Base-by-base conservation (phyloP, 2,113 vertebrate genomes). In the Syrmaticus mikado region DNA sequence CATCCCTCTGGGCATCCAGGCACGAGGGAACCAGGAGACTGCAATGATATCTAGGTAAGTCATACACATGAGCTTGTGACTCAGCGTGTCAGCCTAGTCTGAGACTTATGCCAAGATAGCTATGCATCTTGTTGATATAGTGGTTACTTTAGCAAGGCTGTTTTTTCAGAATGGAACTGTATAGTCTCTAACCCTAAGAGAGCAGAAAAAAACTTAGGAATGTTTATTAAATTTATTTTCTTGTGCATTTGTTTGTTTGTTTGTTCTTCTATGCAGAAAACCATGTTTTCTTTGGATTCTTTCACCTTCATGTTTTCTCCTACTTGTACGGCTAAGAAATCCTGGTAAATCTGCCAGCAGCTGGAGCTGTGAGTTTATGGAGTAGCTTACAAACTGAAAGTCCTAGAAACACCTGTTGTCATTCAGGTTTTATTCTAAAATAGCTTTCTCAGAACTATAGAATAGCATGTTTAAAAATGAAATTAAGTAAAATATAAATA, bases 281-380 rank as follows among this genome's bases (percentile, higher is more conserved):
- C 4, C 0, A 34, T n/a, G 8, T 7, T 72, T 89, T 34, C 36
- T 41, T 53, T 34, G 24, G 2, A 10, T 9, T 70, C 8, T 91
- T 53, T 87, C 27, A 57, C 1, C 6, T 80, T 61, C 52, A 13
- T 45, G 13, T 86, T 89, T 76, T 71, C 41, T 86, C 28, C 11
- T 62, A 25, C 6, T 70, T 3, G 0, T 53, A 13, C 28, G 45
- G 14, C 12, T 53, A 46, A 74, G 27, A 85, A 77, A 85, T 66
- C 0, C 64, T 66, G n/a, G 20, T 82, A 85, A 88, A 85, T 57
- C 65, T 71, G 46, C 65, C 82, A 94, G 90, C 64, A 92, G 85
- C 78, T 92, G 87, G 71, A 92, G 83, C 73, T 88, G 24, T 58
- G 73, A 52, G 34, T 89, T 89, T 95, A 11, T 62, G 21, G 27